Conservation (phyloP, 2,888 invertebrate genomes). For the Drosophila ochracea region DNA sequence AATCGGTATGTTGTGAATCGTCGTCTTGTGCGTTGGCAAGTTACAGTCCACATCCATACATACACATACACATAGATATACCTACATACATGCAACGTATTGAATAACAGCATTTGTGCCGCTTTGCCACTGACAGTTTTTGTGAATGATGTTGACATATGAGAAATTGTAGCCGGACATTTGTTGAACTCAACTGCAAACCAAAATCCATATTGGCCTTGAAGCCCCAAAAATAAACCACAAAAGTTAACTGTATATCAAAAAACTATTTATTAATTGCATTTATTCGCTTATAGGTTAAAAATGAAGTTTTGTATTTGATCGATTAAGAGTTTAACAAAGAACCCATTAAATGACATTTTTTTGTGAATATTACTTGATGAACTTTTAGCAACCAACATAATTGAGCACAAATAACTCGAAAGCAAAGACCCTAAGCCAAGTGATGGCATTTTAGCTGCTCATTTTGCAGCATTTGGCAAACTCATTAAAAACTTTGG, state of each 20-base stretch:
- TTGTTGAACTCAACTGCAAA: slow-evolving; percentile 1
- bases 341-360: neutral
- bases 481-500: slow-evolving; percentile 82
- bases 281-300: neutral
- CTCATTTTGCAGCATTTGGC: slow-evolving; percentile 69
- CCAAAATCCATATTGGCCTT: neutral
- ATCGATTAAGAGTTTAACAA: neutral
- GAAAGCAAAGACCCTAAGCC: slow-evolving; percentile 31
- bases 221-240: neutral
- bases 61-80: neutral
- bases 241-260: neutral
- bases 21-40: slow-evolving; percentile 21
- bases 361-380: neutral
- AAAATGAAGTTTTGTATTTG: neutral
- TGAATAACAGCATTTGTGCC: slow-evolving; percentile 42
- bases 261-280: neutral
- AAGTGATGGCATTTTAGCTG: slow-evolving; percentile 26
- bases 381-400: neutral
- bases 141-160: slow-evolving; percentile 56
- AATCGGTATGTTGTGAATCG: slow-evolving; percentile 58
- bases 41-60: slow-evolving; percentile 6
- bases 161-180: slow-evolving; percentile 33
- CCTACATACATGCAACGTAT: slow-evolving; percentile 19
- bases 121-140: slow-evolving; percentile 54
- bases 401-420: slow-evolving; percentile 19